Evolutionary conservation across 2,888 invertebrate genomes (phyloP), one percentile per base, ranked within the genome.

Genomic region (Drosophila neonasuta): DNA sequence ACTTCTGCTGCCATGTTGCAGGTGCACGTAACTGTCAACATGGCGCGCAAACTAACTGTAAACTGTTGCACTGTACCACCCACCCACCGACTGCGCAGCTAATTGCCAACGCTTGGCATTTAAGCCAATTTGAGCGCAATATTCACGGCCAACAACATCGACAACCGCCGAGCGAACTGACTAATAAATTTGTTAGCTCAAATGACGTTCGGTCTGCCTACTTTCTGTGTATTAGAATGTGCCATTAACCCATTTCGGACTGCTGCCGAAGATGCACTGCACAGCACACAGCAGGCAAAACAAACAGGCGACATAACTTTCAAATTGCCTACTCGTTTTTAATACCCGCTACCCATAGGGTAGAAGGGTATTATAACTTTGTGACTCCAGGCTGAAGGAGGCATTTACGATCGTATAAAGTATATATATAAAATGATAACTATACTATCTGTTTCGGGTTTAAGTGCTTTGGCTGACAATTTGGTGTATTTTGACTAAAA

Each of bases 1-100:
- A 39, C 42, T 7, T 32, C 20, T 34, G 55, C 24, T 24, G 24
- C 45, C 44, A 34, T 44, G 42, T 54, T 15, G 63, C 58, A 54
- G 76, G 68, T 55, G 80, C 86, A 86, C 83, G 78, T 83, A 86
- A 86, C 86, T 83, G 86, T 86, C 86, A 81, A 82, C 81, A 79
- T 84, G 76, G 85, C 73, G 74, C 70, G 74, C 71, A 79, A 84
- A 66, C 78, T 81, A 85, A 81, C 81, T 85, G 81, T 81, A 81
- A 82, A 81, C 74, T 84, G 76, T 54, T 72, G 71, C 69, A 59
- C 56, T 52, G 67, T 46, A 46, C 72, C 81, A 72, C 76, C 74
- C 70, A 80, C 70, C 80, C 76, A 79, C 63, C 72, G 68, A 77
- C 73, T 79, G 80, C 77, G 69, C 69, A 71, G 78, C 86, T 83